Base-by-base conservation (phyloP, 2,797 vertebrate species). In the Telmatherina bonti region DNA sequence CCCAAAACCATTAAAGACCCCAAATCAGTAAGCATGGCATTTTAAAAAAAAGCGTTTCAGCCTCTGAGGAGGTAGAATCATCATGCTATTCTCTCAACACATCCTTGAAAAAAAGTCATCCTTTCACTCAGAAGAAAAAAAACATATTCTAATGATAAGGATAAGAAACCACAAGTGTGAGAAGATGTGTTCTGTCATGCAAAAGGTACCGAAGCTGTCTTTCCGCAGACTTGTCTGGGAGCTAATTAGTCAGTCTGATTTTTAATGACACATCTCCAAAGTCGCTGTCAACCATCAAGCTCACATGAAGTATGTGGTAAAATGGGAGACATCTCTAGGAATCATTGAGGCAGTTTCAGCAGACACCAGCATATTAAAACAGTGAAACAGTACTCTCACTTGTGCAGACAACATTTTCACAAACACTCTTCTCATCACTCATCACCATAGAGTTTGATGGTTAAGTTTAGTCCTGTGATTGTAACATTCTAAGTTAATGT, bases 291-390 rank as follows among this genome's bases (percentile, higher is more conserved):
- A 91, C 79, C 72, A 81, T 75, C 86, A 87, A 88, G 91, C 78
- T 73, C 67, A 85, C 76, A 87, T 66, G 10, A 49, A 33, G 67
- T 87, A 27, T 68, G 83, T 91, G 88, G 91, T 90, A 93, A 93
- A 93, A 95, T 83, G 84, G 93, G 90, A 92, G 89, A 92, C 92
- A 93, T 92, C 88, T 71, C 53, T 63, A 76, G 63, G 79, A 87
- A 77, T 69, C 79, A 82, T 86, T 74, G 72, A 68, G 72, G 56
- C 36, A 33, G 30, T 69, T 78, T 38, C 75, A 61, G 66, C 49
- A 71, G 52, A 81, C 45, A 55, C 10, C 61, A 15, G 12, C 27
- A 30, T 66, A 69, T 77, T 80, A 70, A 76, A 76, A 68, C 49
- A 36, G n/a, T n/a, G 67, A 43, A 72, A n/a, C n/a, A n/a, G n/a